Evolutionary conservation across 1,140 invertebrate genomes (phyloP), one percentile per base, ranked within the genome.

Genomic region (Coenobita brevimanus): DNA sequence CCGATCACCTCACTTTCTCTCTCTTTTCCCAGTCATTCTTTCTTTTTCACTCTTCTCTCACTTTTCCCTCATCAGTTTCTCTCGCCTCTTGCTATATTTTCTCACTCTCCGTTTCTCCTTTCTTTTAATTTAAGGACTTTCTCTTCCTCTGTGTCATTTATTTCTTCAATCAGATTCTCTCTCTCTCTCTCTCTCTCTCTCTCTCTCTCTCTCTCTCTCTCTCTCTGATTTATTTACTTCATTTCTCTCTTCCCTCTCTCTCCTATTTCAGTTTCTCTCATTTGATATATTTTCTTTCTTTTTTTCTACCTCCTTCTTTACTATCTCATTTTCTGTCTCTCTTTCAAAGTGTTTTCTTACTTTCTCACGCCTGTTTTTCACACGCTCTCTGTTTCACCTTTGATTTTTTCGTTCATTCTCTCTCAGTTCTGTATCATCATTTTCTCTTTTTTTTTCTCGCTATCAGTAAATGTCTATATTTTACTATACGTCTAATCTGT

Each of bases 171-270:
- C 64, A 8, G 13, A 17, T 27, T 67, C 64, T 33, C 15, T 79
- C 43, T 79, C 76, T 50, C 76, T 50, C 76, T 54, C 76, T 79
- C 76, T 79, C 41, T 79, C 76, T 79, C 1, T 46, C 41, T 76
- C 73, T 76, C 73, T 76, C 73, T 41, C 73, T 46, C 36, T 41
- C 73, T 76, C 36, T 76, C 36, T 76, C 73, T 41, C 36, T 76
- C 73, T 76, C 73, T 10, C 36, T 76, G 1, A 43, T 41, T 76
- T 21, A 1, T 30, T 76, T 21, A 8, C 36, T 76, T 21, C 46
- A 4, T 38, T 21, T 3, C 21, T 41, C 6, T 10, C 73, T 41
- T 43, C n/a, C 17, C 24, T 13, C 24, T 27, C 27, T 17, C 3
- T 2, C 30, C 50, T n/a, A 24, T 1, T 36, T 10, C 24, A 24